Evolutionary conservation across 2,888 invertebrate genomes (phyloP).

Genomic region (Polymixis lichenea): DNA sequence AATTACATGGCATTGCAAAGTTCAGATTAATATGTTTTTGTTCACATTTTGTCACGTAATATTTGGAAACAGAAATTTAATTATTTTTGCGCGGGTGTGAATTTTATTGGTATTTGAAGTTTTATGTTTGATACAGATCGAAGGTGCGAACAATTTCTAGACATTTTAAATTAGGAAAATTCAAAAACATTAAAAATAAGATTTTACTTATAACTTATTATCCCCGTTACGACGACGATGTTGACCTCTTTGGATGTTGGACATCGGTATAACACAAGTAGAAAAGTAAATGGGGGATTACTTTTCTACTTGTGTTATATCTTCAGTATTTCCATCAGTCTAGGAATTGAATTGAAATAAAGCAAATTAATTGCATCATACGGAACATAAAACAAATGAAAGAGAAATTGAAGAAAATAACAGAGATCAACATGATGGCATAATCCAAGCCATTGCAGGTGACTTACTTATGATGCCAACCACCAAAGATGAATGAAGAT

Average conservation of each 20-base stretch:
- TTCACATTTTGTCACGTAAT: conserved; percentile 50
- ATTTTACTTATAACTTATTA: too few species aligned
- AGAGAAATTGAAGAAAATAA: background rate
- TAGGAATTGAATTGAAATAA: background rate
- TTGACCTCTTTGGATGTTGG: background rate
- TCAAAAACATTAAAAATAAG: too few species aligned
- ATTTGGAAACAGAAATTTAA: conserved; percentile 50
- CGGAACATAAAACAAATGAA: background rate
- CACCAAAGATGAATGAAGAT: too few species aligned
- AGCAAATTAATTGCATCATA: conserved; percentile 2
- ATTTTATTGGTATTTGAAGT: too few species aligned
- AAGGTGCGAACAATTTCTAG: too few species aligned
- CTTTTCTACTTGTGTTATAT: too few species aligned
- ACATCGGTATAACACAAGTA: too few species aligned
- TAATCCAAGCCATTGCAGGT: background rate
- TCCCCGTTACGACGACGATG: too few species aligned
- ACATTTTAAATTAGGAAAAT: too few species aligned
- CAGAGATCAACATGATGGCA: background rate
- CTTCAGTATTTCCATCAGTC: background rate
- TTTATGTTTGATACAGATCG: too few species aligned
- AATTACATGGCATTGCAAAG: conserved; percentile 62
- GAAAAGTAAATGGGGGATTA: too few species aligned
- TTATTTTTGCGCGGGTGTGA: conserved; percentile 18
- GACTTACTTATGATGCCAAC: background rate
- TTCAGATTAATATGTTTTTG: conserved; percentile 54